Evolutionary conservation across 2,888 invertebrate species (phyloP), one percentile per base, ranked within the genome.

Genomic region (Cabera pusaria): DNA sequence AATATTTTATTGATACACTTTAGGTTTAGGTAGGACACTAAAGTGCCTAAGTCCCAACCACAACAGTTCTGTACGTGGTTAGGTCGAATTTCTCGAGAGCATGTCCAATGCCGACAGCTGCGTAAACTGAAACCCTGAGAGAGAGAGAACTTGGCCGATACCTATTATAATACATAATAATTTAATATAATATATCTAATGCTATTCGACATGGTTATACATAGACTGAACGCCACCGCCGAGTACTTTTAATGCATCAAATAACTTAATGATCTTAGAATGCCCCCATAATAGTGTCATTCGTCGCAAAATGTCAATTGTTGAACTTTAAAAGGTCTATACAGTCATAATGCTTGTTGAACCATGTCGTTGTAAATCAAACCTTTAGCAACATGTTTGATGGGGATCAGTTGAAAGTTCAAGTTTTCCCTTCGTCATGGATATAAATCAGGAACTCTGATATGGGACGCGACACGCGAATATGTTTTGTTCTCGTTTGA

Each of bases 291-390:
- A 76, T 72, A 74, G 65, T 73, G 72, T 75, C 71, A 37, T 64
- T 72, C 67, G 59, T 64, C 55, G 64, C 55, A 75, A 85, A 52
- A 85, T 84, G 84, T 81, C 84, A 84, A 70, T 71, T 56, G 73
- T 65, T 85, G 84, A 85, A 82, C 85, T 85, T 85, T 82, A 56
- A 72, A 72, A 68, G 73, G 75, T 63, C 62, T 57, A 54, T 50
- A 50, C 52, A 60, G 64, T 65, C 69, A 72, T 76, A 72, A 75
- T 70, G 72, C 63, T 57, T 58, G 62, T 60, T 78, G 75, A 78
- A 72, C 80, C 78, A 63, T 78, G 68, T 65, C 77, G 74, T 59
- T 74, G 70, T 80, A 80, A 74, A 79, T 77, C 76, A 75, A 72
- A 59, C 65, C 57, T 71, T 56, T 46, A 64, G 55, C 60, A 47